These are phyloP conservation scores for Anoplophora glabripennis DNA, from an alignment of 1,140 invertebrate genomes.

Conservation along the genomic window DNA sequence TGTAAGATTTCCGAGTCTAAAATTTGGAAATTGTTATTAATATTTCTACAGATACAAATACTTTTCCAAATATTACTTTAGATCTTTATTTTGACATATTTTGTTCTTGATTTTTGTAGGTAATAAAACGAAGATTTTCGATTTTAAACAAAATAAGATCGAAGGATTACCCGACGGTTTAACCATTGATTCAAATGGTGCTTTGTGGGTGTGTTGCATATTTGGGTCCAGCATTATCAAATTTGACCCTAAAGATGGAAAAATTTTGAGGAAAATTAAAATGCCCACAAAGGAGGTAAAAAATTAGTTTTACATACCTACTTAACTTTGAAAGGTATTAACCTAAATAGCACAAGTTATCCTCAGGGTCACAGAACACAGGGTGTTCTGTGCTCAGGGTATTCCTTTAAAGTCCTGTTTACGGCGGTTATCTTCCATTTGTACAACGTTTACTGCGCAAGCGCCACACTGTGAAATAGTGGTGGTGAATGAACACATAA, in stretches of 20 bases:
- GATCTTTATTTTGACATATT: neutral
- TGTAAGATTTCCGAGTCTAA: no score
- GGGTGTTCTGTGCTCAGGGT: no score
- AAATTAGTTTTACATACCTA: neutral
- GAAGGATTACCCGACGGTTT: conserved; percentile 59
- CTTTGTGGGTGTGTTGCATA: conserved; percentile 63
- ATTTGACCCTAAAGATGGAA: conserved; percentile 44
- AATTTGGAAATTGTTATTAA: no score
- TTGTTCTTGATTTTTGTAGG: conserved; percentile 17
- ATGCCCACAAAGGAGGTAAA: conserved; percentile 4
- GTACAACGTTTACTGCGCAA: no score
- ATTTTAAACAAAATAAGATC: conserved; percentile 13
- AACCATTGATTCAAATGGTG: conserved; percentile 63
- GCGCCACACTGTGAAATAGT: no score
- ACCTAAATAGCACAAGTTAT: no score
- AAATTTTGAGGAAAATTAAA: conserved; percentile 25
- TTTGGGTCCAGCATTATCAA: conserved; percentile 45
- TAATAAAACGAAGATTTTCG: conserved; percentile 33
- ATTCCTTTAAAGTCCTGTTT: no score
- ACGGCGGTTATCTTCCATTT: no score
- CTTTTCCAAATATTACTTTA: neutral
- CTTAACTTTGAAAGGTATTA: no score
- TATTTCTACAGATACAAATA: neutral
- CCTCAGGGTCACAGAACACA: no score
- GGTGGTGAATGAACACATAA: no score